Conservation (phyloP, 1,140 invertebrate genomes). For the Trichoplusia ni region DNA sequence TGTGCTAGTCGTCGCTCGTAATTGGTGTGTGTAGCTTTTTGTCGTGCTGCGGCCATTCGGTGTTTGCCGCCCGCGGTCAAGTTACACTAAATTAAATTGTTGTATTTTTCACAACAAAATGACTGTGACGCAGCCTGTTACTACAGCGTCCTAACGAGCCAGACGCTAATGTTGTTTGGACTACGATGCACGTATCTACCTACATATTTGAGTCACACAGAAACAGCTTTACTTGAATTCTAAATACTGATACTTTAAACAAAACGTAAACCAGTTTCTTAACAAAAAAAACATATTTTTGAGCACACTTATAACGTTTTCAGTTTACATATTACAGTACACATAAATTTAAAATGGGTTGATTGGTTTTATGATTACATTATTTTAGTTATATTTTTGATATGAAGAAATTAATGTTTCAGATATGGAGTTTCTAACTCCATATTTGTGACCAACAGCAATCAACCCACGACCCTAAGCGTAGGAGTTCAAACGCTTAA, state of each 20-base stretch:
- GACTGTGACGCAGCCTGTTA: constrained; percentile 51
- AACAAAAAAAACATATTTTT: constrained; percentile 7
- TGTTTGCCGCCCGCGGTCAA: constrained; percentile 67
- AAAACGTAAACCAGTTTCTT: no score
- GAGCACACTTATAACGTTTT: not conserved
- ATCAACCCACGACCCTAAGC: no score
- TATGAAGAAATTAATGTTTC: no score
- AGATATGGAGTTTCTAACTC: no score
- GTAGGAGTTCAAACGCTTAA: no score
- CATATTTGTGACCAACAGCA: no score
- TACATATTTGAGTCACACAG: constrained; percentile 38
- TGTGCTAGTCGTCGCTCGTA: constrained; percentile 44
- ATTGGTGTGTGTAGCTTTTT: constrained; percentile 77
- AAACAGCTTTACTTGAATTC: constrained; percentile 10
- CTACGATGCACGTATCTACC: constrained; percentile 42
- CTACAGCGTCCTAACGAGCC: constrained; percentile 63
- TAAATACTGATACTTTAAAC: no score
- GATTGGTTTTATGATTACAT: constrained; percentile 25
- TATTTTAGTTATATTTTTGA: no score
- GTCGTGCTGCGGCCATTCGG: constrained; percentile 53
- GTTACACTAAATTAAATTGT: constrained; percentile 78
- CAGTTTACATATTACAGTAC: no score
- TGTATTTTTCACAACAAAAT: constrained; percentile 76
- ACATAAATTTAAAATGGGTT: not conserved
- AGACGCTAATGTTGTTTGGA: constrained; percentile 66